These are phyloP conservation scores for Caenorhabditis sp. DNA, from an alignment of 2,888 invertebrate genomes.

Conservation along the genomic window DNA sequence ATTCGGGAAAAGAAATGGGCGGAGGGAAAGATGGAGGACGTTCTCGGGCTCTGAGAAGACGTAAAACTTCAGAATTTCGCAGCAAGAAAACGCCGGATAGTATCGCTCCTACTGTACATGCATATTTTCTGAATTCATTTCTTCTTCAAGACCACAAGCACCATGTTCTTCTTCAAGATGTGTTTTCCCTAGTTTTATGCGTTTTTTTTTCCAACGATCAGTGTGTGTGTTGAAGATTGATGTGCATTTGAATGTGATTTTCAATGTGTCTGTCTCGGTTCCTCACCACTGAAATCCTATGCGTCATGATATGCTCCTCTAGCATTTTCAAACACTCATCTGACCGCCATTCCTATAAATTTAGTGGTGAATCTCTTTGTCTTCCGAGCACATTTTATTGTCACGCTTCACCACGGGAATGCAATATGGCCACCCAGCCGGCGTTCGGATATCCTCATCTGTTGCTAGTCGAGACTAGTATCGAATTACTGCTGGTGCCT, in stretches of 20 bases:
- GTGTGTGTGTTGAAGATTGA: conserved; percentile 34
- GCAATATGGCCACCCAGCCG: conserved; percentile 48
- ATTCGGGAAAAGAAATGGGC: conserved; percentile 4
- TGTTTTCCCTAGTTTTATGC: conserved; percentile 35
- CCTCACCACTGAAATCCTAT: conserved; percentile 19
- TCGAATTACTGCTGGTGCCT: conserved; percentile 42
- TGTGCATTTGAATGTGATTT: conserved; percentile 29
- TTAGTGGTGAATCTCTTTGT: conserved; percentile 52
- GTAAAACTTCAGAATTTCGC: neutral
- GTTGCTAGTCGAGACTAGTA: conserved; percentile 39
- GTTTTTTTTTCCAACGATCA: conserved; percentile 25
- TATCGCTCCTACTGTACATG: neutral
- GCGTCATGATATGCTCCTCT: neutral
- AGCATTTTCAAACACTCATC: conserved; percentile 4
- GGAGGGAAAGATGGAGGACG: conserved; percentile 12
- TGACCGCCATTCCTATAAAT: conserved; percentile 33
- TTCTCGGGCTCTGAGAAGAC: conserved; percentile 28
- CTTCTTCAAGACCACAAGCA: conserved; percentile 7
- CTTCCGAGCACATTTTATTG: conserved; percentile 52
- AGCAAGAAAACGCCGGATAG: too few species aligned
- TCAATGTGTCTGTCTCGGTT: neutral
- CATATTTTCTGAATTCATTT: conserved; percentile 1
- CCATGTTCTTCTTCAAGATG: conserved; percentile 3
- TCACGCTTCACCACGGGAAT: conserved; percentile 49
- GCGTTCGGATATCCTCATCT: conserved; percentile 24